Evolutionary conservation across 2,797 vertebrate genomes (phyloP).

Genomic region (Sarcophilus harrisii): DNA sequence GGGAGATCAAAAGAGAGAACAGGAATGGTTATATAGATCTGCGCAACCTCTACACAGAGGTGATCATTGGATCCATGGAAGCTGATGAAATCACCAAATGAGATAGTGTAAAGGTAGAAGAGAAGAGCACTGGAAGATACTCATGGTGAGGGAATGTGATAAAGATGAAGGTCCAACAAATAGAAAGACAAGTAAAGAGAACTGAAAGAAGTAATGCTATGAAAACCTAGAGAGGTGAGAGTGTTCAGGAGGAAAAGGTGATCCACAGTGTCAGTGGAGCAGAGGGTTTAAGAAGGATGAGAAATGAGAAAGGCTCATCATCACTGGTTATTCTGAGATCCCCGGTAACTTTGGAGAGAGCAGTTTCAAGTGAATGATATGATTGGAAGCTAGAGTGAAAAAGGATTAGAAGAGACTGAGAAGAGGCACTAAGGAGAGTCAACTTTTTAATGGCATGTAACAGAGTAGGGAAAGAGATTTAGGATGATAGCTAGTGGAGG

Average conservation of each 20-base stretch:
- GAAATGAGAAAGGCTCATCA: neutral
- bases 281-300: neutral
- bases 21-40: too few species aligned
- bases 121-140: neutral
- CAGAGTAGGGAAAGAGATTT: neutral
- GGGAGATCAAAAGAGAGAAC: too few species aligned
- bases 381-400: neutral
- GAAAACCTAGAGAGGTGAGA: neutral
- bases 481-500: neutral
- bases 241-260: neutral
- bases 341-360: neutral
- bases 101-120: neutral
- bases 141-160: neutral
- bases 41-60: too few species aligned
- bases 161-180: neutral
- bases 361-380: neutral
- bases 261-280: neutral
- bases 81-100: neutral
- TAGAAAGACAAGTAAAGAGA: neutral
- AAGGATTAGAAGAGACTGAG: neutral
- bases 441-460: neutral
- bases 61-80: neutral
- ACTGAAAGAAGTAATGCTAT: neutral
- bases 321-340: neutral
- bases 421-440: neutral